These are phyloP conservation scores for Pipistrellus kuhlii DNA, from an alignment of 2,797 vertebrate genomes.

Conservation along the genomic window DNA sequence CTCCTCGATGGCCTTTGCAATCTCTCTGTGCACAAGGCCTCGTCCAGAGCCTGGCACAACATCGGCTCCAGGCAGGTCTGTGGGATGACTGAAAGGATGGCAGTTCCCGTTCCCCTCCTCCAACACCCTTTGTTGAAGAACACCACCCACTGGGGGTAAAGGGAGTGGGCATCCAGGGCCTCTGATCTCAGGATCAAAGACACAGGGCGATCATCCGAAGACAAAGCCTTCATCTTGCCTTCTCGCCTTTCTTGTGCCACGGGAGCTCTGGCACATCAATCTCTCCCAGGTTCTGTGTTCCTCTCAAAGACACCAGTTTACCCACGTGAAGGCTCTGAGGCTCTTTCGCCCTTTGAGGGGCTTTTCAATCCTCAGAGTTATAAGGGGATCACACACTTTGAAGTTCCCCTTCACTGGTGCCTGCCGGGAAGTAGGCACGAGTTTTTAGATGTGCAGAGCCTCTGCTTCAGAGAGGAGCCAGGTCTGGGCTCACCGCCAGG, in stretches of 20 bases:
- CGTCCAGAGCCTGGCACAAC: background rate
- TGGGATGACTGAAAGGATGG: background rate
- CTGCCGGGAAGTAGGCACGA: conserved; percentile 30
- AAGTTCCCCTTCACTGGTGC: background rate
- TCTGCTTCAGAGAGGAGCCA: background rate
- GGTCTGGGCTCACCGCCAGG: background rate
- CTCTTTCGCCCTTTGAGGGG: background rate
- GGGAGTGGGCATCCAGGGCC: background rate
- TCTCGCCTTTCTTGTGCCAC: conserved; percentile 45
- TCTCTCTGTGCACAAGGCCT: background rate
- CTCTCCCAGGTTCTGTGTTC: conserved; percentile 51
- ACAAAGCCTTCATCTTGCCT: conserved; percentile 43
- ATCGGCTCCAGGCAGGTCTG: background rate
- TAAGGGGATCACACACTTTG: conserved; percentile 60
- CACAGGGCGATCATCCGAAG: background rate
- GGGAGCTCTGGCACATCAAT: conserved; percentile 19
- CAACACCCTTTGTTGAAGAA: conserved; percentile 6
- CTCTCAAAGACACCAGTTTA: conserved; percentile 56
- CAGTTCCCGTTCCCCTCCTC: background rate
- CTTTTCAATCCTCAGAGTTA: conserved; percentile 69
- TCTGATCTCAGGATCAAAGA: conserved; percentile 68
- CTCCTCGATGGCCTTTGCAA: background rate
- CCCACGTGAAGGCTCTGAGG: conserved; percentile 42
- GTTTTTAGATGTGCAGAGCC: background rate
- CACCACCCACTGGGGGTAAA: background rate